These are phyloP conservation scores for Crioceris asparagi DNA, from an alignment of 2,888 invertebrate species.

Conservation along the genomic window DNA sequence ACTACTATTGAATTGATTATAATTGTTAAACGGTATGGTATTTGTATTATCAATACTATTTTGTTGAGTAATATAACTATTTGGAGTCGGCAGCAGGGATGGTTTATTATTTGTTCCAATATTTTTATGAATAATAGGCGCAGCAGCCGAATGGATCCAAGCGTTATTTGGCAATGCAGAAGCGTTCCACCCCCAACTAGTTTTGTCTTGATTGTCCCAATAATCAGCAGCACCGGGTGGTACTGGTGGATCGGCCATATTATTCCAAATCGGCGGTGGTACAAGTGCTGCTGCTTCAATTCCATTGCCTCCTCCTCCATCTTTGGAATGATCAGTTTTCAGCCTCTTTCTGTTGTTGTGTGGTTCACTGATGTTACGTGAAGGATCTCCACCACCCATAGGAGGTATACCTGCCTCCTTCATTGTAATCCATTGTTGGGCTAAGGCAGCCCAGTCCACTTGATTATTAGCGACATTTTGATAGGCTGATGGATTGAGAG, in stretches of 20 bases:
- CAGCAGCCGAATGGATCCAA: too few species aligned
- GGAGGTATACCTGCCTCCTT: slow-evolving; percentile 56
- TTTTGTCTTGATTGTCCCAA: slow-evolving; percentile 39
- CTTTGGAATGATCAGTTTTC: too few species aligned
- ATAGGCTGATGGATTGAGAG: slow-evolving; percentile 69
- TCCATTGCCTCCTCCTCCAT: slow-evolving; percentile 72
- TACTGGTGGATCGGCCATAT: slow-evolving; percentile 34
- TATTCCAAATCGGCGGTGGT: slow-evolving; percentile 36
- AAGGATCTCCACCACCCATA: slow-evolving; percentile 20
- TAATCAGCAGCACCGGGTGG: slow-evolving; percentile 27
- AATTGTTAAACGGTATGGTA: too few species aligned
- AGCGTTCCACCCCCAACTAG: slow-evolving; percentile 35
- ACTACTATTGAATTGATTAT: too few species aligned
- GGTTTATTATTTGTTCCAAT: too few species aligned
- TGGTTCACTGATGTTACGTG: slow-evolving; percentile 5
- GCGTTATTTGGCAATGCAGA: slow-evolving; percentile 38
- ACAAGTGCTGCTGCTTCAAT: slow-evolving; percentile 46
- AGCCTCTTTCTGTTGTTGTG: too few species aligned
- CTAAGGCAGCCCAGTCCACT: slow-evolving; percentile 94
- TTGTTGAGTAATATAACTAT: too few species aligned
- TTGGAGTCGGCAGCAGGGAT: too few species aligned
- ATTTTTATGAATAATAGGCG: too few species aligned
- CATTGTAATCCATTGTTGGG: slow-evolving; percentile 97
- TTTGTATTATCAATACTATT: too few species aligned
- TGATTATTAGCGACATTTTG: slow-evolving; percentile 63